A percentile compares a stretch with the other conserved stretches of the same genome.
These are phyloP conservation scores for Megalopta genalis DNA, from an alignment of 1,140 invertebrate genomes.

Conservation along the genomic window DNA sequence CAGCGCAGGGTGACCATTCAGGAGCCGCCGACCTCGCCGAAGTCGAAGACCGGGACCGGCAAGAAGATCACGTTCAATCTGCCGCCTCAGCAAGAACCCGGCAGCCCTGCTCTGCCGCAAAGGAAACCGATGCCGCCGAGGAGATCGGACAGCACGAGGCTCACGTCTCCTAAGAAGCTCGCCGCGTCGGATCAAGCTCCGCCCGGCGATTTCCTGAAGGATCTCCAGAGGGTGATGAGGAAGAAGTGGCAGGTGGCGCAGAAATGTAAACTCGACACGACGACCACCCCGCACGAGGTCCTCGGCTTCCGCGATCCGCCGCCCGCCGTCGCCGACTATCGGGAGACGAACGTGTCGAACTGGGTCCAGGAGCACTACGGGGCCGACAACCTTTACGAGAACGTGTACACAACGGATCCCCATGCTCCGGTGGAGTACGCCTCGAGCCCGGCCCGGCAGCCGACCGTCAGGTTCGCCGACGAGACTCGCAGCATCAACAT, in stretches of 20 bases:
- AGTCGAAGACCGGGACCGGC: slow-evolving; percentile 72
- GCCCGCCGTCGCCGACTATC: slow-evolving; percentile 84
- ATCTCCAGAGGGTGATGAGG: slow-evolving; percentile 93
- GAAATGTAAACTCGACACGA: slow-evolving; percentile 91
- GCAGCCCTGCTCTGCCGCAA: slow-evolving; percentile 73
- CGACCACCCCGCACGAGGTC: slow-evolving; percentile 93
- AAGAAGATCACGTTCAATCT: slow-evolving; percentile 82
- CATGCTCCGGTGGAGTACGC: slow-evolving; percentile 77
- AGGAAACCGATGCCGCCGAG: slow-evolving; percentile 85
- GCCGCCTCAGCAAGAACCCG: slow-evolving; percentile 79
- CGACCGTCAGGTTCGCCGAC: slow-evolving; percentile 69
- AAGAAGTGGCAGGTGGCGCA: slow-evolving; percentile 97
- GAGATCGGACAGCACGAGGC: slow-evolving; percentile 85
- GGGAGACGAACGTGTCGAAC: slow-evolving; percentile 91
- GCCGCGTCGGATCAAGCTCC: slow-evolving; percentile 87
- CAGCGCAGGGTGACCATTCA: slow-evolving; percentile 80
- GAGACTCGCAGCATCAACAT: slow-evolving; percentile 72
- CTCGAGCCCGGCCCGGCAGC: slow-evolving; percentile 74
- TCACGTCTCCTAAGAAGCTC: slow-evolving; percentile 88
- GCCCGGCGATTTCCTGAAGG: slow-evolving; percentile 90
- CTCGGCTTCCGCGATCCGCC: slow-evolving; percentile 92
- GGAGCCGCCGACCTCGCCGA: slow-evolving; percentile 79
- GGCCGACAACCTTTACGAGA: slow-evolving; percentile 82
- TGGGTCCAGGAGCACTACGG: slow-evolving; percentile 96
- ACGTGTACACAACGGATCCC: slow-evolving; percentile 80